phyloP scores from a whole-genome alignment of 2,113 vertebrate genomes.

The Plecturocebus donacophilus region DNA sequence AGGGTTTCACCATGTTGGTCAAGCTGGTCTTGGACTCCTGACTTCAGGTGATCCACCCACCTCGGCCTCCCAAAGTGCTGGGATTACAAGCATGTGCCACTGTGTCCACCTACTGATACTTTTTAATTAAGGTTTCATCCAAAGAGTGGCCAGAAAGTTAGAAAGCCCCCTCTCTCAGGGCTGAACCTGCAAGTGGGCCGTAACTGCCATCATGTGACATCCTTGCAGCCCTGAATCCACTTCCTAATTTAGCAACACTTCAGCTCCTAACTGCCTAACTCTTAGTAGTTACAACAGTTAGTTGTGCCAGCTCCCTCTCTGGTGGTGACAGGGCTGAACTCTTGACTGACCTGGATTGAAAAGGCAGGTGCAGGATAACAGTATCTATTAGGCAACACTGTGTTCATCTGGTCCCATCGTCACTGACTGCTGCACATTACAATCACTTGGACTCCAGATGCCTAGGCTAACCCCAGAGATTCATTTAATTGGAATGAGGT shows the following conservation, averaged over 20 bases:
- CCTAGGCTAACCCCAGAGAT: not conserved
- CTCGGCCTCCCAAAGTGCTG: too few species aligned
- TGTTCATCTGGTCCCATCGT: not conserved
- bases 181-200: not conserved
- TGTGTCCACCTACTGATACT: not conserved
- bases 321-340: constrained; percentile 52
- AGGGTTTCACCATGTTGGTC: too few species aligned
- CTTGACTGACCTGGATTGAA: constrained; percentile 28
- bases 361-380: constrained; percentile 24
- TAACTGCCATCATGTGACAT: not conserved
- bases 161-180: not conserved
- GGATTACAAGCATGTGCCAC: too few species aligned
- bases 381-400: not conserved
- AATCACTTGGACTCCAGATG: constrained; percentile 49
- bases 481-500: constrained; percentile 16
- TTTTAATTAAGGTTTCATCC: not conserved
- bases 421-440: not conserved
- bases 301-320: not conserved
- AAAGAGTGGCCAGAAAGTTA: not conserved
- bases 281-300: not conserved
- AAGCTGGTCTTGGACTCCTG: too few species aligned
- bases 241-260: constrained; percentile 57
- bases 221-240: not conserved
- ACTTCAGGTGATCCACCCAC: too few species aligned
- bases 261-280: not conserved